Evolutionary conservation across 2,113 vertebrate species (phyloP), one percentile per base, ranked within the genome.

Genomic region (Noturus placidus): DNA sequence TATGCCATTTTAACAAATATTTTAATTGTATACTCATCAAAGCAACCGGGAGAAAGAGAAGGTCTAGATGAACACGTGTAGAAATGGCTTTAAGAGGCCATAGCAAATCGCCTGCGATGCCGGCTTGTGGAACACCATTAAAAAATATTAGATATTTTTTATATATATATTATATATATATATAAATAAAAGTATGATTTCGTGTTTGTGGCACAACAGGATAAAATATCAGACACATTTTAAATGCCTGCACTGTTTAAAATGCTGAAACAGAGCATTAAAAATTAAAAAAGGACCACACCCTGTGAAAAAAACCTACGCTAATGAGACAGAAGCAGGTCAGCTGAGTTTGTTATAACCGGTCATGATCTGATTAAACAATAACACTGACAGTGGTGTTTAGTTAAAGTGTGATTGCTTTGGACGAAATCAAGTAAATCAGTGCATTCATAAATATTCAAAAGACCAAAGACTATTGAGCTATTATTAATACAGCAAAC

Each of bases 241-340:
- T 38, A 72, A 84, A 33, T 13, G 19, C 30, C 0, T 79, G 57
- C 38, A 82, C 54, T 42, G 17, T 54, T 42, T 33, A 6, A 67
- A 46, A 25, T 35, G 13, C 27, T 52, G 17, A 50, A 70, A n/a
- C 30, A 13, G 9, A 20, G 81, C 17, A 54, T 17, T 17, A 70
- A 35, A 70, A 69, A 69, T 35, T 4, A 7, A 63, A 33, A 69
- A 70, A 83, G 65, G 22, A 50, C 89, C 87, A 80, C 87, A 52
- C 90, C 90, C 83, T 79, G 83, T 69, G 69, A 57, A 74, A 63
- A 85, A 87, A 88, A 38, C 38, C 15, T 9, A 3, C 46, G 78
- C 74, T 83, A 84, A 80, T 13, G 3, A 77, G 5, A 3, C 33
- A 1, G 46, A 46, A 79, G 10, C 65, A 50, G 86, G 76, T 83